phyloP scores from a whole-genome alignment of 35 echinoderm and acorn worm genomes.

The Hemicentrotus pulcherrimus region DNA sequence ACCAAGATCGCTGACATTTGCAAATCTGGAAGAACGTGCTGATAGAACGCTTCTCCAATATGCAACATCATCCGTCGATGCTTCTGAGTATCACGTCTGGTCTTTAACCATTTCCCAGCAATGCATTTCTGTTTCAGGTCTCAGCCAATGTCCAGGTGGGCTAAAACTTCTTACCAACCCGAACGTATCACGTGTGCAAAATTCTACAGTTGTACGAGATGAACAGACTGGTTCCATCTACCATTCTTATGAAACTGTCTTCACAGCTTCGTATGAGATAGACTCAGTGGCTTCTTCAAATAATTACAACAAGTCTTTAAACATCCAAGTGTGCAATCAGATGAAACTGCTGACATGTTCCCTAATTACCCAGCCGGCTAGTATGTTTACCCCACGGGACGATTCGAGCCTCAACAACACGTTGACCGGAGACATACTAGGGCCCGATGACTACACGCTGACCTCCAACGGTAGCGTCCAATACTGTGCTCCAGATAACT shows the following conservation, averaged over 20 bases:
- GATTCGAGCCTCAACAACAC: constrained; percentile 28
- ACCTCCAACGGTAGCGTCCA: constrained; percentile 16
- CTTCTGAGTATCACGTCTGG: background rate
- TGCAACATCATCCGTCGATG: background rate
- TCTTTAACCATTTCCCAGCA: constrained; percentile 22
- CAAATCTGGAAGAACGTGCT: background rate
- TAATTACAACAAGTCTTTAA: background rate
- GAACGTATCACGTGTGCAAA: background rate
- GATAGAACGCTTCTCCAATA: background rate
- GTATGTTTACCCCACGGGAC: background rate
- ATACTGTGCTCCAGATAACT: background rate
- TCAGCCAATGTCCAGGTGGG: constrained; percentile 9
- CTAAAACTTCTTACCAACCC: constrained; percentile 7
- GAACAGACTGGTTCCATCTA: background rate
- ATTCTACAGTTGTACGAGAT: background rate
- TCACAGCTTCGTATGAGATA: background rate
- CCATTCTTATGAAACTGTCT: constrained; percentile 36
- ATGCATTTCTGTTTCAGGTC: background rate
- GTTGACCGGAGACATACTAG: background rate
- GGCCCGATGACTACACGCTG: constrained; percentile 7
- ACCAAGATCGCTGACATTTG: background rate
- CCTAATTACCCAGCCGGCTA: background rate
- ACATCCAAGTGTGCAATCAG: constrained; percentile 12
- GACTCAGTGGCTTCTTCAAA: background rate
- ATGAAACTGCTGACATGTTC: background rate